phyloP scores from a whole-genome alignment of 2,888 invertebrate species.

The Dolomedes plantarius region DNA sequence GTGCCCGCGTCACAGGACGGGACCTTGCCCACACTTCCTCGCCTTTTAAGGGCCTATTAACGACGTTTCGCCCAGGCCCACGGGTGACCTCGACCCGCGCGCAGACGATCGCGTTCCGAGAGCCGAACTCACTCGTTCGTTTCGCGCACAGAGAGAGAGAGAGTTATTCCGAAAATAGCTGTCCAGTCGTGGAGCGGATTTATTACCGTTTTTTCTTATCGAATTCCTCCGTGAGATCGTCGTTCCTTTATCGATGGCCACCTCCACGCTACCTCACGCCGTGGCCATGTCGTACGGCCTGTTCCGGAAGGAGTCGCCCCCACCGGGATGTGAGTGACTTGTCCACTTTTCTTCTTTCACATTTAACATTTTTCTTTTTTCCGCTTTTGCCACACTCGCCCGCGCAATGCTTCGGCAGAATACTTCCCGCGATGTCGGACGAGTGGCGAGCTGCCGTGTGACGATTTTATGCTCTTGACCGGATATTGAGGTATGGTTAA shows the following conservation, averaged over 20 bases:
- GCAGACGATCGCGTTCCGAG: no score
- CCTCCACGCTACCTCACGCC: slow-evolving; percentile 50
- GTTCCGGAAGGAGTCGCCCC: slow-evolving; percentile 47
- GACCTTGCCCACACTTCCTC: slow-evolving; percentile 22
- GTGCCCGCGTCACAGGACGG: background rate
- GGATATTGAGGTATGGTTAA: no score
- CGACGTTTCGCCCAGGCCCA: slow-evolving; percentile 34
- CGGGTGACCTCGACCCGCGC: slow-evolving; percentile 61
- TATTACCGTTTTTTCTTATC: background rate
- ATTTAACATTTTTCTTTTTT: no score
- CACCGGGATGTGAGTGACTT: slow-evolving; percentile 59
- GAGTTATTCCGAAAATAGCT: no score
- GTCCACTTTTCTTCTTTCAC: slow-evolving; percentile 8
- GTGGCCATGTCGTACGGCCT: slow-evolving; percentile 54
- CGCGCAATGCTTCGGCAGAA: no score
- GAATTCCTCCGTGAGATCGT: background rate
- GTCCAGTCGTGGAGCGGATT: no score
- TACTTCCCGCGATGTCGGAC: no score
- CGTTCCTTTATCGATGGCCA: slow-evolving; percentile 29
- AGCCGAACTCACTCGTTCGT: background rate
- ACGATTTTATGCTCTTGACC: no score
- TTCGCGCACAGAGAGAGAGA: slow-evolving; percentile 25
- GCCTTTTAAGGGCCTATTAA: slow-evolving; percentile 52
- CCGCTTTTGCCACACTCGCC: no score
- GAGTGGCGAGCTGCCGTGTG: no score